Evolutionary conservation across 2,797 vertebrate species (phyloP).

Genomic region (Steatocranus sp.): DNA sequence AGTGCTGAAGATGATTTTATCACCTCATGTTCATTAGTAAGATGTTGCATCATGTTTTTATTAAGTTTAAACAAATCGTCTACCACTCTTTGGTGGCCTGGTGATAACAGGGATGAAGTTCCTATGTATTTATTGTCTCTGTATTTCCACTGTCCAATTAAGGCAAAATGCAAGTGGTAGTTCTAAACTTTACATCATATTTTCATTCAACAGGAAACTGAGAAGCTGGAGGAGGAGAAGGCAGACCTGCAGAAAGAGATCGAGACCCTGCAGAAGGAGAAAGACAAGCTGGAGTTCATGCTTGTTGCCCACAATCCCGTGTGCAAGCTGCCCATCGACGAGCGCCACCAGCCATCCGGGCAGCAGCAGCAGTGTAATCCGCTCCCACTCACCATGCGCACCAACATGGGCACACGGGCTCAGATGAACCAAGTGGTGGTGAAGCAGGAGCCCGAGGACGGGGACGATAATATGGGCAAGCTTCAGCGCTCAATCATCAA

Average conservation of each 20-base stretch:
- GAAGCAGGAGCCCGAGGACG: constrained; percentile 92
- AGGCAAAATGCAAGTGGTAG: background rate
- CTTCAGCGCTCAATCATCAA: constrained; percentile 95
- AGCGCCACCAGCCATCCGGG: constrained; percentile 68
- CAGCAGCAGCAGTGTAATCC: constrained; percentile 73
- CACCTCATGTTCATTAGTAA: background rate
- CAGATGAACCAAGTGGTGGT: constrained; percentile 84
- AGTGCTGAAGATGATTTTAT: background rate
- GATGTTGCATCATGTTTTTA: background rate
- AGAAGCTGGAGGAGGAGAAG: constrained; percentile 96
- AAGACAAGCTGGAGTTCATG: constrained; percentile 99
- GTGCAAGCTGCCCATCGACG: constrained; percentile 91
- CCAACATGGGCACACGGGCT: constrained; percentile 62
- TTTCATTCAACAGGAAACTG: constrained; percentile 82
- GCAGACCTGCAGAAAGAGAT: constrained; percentile 97
- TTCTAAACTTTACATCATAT: background rate
- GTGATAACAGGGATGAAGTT: background rate
- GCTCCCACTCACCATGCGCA: constrained; percentile 79
- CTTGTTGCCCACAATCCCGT: constrained; percentile 93
- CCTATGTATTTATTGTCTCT: background rate
- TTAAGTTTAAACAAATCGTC: background rate
- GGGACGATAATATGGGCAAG: constrained; percentile 71
- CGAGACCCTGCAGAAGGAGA: constrained; percentile 93
- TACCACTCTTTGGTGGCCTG: background rate
- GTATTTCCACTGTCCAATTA: background rate